phyloP scores from a whole-genome alignment of 2,113 vertebrate genomes.

The Lepisosteus osseus region DNA sequence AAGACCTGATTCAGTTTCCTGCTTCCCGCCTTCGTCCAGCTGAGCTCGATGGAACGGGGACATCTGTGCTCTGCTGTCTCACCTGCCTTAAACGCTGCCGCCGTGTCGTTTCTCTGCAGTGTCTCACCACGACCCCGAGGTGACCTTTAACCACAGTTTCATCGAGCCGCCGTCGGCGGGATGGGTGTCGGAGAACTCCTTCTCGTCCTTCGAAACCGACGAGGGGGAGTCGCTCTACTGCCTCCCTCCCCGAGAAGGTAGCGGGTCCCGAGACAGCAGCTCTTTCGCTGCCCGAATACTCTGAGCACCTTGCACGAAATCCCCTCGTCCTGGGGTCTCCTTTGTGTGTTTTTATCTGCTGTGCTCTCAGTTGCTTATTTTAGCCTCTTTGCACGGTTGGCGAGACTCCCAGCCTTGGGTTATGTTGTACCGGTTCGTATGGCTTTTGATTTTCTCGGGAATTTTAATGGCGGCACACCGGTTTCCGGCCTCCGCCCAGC shows the following conservation, averaged over 20 bases:
- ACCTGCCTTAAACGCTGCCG: too few species aligned
- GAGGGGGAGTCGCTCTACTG: conserved; percentile 81
- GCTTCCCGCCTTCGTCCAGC: too few species aligned
- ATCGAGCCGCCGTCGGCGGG: conserved; percentile 84
- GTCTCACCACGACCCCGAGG: conserved; percentile 87
- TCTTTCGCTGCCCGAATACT: not conserved
- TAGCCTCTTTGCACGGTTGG: too few species aligned
- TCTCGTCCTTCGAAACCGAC: conserved; percentile 80
- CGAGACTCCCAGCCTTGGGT: too few species aligned
- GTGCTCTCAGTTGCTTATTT: conserved; percentile 8
- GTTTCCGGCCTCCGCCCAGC: too few species aligned
- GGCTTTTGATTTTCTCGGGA: too few species aligned
- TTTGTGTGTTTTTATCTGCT: conserved; percentile 21
- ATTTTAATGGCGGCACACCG: too few species aligned
- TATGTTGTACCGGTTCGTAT: too few species aligned
- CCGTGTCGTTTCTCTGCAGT: conserved; percentile 57
- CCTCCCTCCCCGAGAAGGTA: conserved; percentile 85
- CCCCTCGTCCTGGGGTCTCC: not conserved
- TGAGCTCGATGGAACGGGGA: too few species aligned
- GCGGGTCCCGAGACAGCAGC: not conserved
- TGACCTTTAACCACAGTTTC: conserved; percentile 96
- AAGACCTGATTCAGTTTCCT: too few species aligned
- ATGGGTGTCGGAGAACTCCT: conserved; percentile 87
- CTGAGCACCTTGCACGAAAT: not conserved
- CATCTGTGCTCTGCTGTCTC: too few species aligned